Conservation (phyloP, 2,113 vertebrate species). For the Protobothrops flavoviridis region DNA sequence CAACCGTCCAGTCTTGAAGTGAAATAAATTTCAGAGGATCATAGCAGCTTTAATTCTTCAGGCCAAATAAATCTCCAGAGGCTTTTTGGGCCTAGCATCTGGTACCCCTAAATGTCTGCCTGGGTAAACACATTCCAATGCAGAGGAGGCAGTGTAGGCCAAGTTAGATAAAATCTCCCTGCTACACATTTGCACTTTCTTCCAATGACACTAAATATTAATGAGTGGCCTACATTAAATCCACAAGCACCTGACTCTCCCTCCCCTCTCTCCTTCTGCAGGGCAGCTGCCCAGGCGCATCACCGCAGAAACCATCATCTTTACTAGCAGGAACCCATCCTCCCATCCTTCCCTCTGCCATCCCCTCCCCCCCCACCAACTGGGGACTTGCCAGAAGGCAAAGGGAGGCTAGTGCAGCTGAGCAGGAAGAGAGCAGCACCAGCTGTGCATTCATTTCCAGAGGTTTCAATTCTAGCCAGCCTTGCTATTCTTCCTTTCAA, state of each 20-base stretch:
- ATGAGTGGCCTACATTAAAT: slow-evolving; percentile 56
- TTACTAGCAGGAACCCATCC: slow-evolving; percentile 13
- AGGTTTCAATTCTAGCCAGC: slow-evolving; percentile 10
- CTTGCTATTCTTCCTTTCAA: not conserved
- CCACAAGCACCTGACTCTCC: slow-evolving; percentile 47
- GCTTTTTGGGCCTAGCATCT: not conserved
- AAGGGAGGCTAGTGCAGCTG: not conserved
- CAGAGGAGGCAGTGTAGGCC: not conserved
- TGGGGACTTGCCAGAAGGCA: slow-evolving; percentile 19
- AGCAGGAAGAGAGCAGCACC: not conserved
- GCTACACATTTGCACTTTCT: not conserved
- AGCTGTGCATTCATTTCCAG: slow-evolving; percentile 36
- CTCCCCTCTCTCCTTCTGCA: slow-evolving; percentile 28
- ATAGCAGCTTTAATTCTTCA: not conserved
- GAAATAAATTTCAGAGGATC: not conserved
- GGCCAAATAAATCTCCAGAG: not conserved
- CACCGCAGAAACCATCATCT: slow-evolving; percentile 37
- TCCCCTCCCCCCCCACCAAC: not conserved
- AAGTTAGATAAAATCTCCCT: not conserved
- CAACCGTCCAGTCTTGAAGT: not conserved
- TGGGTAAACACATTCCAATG: slow-evolving; percentile 9
- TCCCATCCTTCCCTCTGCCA: not conserved
- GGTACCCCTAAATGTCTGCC: not conserved
- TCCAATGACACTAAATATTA: slow-evolving; percentile 49
- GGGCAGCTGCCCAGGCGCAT: slow-evolving; percentile 58